Percentiles rank a stretch among this genome's conserved stretches.
Conservation (phyloP, 2,113 vertebrate species). For the Enhydra lutris region DNA sequence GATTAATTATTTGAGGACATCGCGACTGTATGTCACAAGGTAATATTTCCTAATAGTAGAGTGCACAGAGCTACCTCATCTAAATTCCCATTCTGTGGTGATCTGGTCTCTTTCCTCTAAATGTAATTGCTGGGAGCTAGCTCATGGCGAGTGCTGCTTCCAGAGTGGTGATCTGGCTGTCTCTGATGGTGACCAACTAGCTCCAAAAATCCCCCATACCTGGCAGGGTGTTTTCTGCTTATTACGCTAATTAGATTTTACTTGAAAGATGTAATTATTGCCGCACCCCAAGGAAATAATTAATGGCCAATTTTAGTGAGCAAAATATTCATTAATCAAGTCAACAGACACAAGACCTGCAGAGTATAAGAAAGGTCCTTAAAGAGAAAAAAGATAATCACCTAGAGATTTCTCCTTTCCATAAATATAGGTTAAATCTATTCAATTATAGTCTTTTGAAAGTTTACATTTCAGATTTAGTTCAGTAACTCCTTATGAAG, state of each 20-base stretch:
- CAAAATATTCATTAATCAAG: slow-evolving; percentile 82
- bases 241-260: slow-evolving; percentile 79
- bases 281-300: slow-evolving; percentile 78
- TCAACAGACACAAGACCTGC: slow-evolving; percentile 71
- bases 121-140: slow-evolving; percentile 36
- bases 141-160: slow-evolving; percentile 54
- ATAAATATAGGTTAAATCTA: slow-evolving; percentile 55
- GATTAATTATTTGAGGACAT: not conserved
- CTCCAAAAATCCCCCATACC: slow-evolving; percentile 56
- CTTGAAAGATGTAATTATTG: slow-evolving; percentile 82
- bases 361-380: slow-evolving; percentile 57
- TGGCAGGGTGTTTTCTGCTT: slow-evolving; percentile 75
- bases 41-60: not conserved
- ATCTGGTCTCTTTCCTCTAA: not conserved
- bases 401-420: slow-evolving; percentile 29
- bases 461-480: slow-evolving; percentile 68
- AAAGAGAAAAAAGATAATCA: slow-evolving; percentile 39
- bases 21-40: not conserved
- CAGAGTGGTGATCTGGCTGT: rapidly evolving
- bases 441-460: slow-evolving; percentile 61
- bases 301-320: slow-evolving; percentile 78
- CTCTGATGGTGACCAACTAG: slow-evolving; percentile 53
- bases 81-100: not conserved
- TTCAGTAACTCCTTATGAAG: slow-evolving; percentile 50
- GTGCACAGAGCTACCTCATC: not conserved